Conservation (phyloP, 2,888 invertebrate genomes). For the Doris montereyensis region DNA sequence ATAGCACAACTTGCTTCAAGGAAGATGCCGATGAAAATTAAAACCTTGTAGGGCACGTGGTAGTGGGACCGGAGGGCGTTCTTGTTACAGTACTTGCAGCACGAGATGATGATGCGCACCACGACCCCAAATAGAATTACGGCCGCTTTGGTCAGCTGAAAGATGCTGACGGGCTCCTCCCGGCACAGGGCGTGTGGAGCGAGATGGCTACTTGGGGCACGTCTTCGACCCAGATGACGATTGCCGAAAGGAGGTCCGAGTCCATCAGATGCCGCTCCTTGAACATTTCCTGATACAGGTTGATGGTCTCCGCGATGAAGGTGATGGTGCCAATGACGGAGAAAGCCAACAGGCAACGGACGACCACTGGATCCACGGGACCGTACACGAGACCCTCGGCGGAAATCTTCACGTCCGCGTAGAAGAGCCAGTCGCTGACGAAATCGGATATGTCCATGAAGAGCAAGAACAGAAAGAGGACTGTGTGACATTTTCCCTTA, state of each 20-base stretch:
- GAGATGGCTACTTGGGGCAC: slow-evolving; percentile 50
- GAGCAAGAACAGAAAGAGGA: slow-evolving; percentile 48
- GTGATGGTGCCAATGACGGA: slow-evolving; percentile 50
- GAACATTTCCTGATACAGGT: slow-evolving; percentile 46
- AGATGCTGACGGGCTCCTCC: slow-evolving; percentile 58
- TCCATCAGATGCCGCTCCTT: slow-evolving; percentile 46
- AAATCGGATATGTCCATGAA: slow-evolving; percentile 51
- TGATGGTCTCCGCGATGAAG: slow-evolving; percentile 38
- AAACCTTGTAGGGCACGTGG: slow-evolving; percentile 54
- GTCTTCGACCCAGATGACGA: slow-evolving; percentile 55
- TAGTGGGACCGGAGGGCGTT: slow-evolving; percentile 23
- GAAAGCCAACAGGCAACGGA: slow-evolving; percentile 48
- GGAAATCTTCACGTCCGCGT: slow-evolving; percentile 47
- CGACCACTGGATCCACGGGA: slow-evolving; percentile 42
- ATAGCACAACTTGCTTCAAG: slow-evolving; percentile 53
- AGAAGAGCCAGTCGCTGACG: slow-evolving; percentile 58
- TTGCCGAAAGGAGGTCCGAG: slow-evolving; percentile 49
- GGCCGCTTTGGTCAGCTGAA: slow-evolving; percentile 55
- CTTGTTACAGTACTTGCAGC: slow-evolving; percentile 52
- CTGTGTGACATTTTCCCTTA: too few relatives aligned
- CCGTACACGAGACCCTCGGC: slow-evolving; percentile 59
- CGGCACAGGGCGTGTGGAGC: slow-evolving; percentile 53
- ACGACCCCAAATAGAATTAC: slow-evolving; percentile 54
- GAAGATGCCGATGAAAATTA: slow-evolving; percentile 59
- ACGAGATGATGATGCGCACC: slow-evolving; percentile 53